Evolutionary conservation across 2,113 vertebrate genomes (phyloP).

Genomic region (Siniperca knerii): DNA sequence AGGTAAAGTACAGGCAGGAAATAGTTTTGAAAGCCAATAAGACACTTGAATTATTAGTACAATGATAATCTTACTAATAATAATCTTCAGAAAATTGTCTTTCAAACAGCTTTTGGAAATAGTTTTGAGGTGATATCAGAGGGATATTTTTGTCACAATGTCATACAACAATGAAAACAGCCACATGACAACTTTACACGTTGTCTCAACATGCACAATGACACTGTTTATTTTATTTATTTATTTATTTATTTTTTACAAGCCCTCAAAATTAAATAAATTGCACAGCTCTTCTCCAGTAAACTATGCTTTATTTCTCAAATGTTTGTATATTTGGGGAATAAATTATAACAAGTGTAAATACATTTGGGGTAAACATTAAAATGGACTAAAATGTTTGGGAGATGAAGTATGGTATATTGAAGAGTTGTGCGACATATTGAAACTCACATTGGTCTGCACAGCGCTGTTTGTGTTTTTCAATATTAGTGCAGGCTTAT

Average conservation of each 20-base stretch:
- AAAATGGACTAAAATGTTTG: neutral
- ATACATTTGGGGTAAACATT: neutral
- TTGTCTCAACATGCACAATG: too few relatives aligned
- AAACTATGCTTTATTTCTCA: neutral
- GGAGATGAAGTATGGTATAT: neutral
- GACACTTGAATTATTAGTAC: neutral
- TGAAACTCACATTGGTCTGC: neutral
- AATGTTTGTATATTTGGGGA: neutral
- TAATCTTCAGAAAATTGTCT: neutral
- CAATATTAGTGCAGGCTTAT: neutral
- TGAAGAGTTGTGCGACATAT: neutral
- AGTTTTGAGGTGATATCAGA: neutral
- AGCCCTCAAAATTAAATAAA: neutral
- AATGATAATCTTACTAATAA: neutral
- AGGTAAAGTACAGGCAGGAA: too few relatives aligned
- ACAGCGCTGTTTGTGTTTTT: neutral
- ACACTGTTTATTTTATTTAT: neutral
- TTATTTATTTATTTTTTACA: neutral
- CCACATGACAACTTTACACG: neutral
- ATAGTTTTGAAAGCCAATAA: neutral
- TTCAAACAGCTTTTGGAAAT: neutral
- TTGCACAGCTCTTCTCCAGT: too few relatives aligned
- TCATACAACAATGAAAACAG: neutral
- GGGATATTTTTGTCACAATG: neutral
- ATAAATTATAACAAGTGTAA: neutral